Evolutionary conservation across 2,797 vertebrate genomes (phyloP).

Genomic region (Forpus xanthops): DNA sequence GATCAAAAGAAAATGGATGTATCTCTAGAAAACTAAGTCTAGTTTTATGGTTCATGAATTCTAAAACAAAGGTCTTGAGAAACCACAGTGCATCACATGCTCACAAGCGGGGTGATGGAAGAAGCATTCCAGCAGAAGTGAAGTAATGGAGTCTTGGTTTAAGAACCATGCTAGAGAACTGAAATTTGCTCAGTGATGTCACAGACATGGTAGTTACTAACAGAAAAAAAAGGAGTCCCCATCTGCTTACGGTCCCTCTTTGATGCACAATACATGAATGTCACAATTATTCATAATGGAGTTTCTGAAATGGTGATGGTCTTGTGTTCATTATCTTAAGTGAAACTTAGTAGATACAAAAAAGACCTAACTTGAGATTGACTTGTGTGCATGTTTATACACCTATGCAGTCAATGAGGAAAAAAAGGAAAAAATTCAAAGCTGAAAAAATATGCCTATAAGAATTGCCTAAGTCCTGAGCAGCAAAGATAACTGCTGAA

Average conservation of each 20-base stretch:
- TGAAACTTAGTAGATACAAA: neutral
- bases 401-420: neutral
- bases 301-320: neutral
- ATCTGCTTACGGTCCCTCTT: neutral
- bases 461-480: constrained; percentile 2
- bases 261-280: neutral
- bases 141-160: neutral
- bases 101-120: neutral
- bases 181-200: neutral
- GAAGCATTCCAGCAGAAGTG: neutral
- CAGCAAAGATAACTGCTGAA: constrained; percentile 42
- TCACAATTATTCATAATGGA: neutral
- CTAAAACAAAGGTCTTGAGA: neutral
- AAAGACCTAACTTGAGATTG: neutral
- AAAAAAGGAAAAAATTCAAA: neutral
- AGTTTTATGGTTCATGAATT: neutral
- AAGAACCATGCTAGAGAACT: neutral
- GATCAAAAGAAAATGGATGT: neutral
- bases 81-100: neutral
- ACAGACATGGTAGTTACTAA: neutral
- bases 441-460: neutral
- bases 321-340: neutral
- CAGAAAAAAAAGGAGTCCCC: neutral
- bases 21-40: neutral
- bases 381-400: neutral